Conservation (phyloP, 2,113 vertebrate species). For the Pholis gunnellus region DNA sequence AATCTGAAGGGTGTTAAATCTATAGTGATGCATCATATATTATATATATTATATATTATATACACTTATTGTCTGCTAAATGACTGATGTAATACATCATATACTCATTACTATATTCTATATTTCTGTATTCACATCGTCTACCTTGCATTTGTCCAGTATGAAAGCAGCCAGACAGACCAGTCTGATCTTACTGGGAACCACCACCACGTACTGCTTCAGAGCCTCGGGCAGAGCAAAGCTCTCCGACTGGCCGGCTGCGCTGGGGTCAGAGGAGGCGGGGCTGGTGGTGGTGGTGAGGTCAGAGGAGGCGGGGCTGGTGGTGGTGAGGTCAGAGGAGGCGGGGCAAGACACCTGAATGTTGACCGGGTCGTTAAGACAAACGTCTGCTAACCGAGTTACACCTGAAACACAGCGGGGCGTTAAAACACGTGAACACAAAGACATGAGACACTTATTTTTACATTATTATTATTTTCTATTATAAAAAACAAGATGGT, state of each 20-base stretch:
- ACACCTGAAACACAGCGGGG: conserved; percentile 83
- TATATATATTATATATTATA: too few relatives aligned
- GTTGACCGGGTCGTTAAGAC: conserved; percentile 87
- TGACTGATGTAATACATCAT: too few relatives aligned
- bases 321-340: conserved; percentile 14
- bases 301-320: conserved; percentile 58
- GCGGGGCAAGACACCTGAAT: conserved; percentile 82
- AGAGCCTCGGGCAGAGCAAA: conserved; percentile 90
- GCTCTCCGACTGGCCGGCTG: conserved; percentile 68
- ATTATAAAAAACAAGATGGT: too few relatives aligned
- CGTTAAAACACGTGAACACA: too few relatives aligned
- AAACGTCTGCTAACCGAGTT: conserved; percentile 87
- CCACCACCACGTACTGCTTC: conserved; percentile 88
- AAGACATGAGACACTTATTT: too few relatives aligned
- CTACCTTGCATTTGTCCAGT: conserved; percentile 90
- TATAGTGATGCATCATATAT: too few relatives aligned
- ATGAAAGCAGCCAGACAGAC: conserved; percentile 94
- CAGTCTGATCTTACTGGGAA: conserved; percentile 94
- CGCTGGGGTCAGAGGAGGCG: background rate
- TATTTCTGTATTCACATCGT: too few relatives aligned
- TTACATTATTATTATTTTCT: too few relatives aligned
- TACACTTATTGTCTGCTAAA: too few relatives aligned
- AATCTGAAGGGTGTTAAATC: too few relatives aligned
- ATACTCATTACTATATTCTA: too few relatives aligned
- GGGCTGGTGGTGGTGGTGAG: conserved; percentile 60